Evolutionary conservation across 2,888 invertebrate species (phyloP).

Genomic region (Syritta pipiens): DNA sequence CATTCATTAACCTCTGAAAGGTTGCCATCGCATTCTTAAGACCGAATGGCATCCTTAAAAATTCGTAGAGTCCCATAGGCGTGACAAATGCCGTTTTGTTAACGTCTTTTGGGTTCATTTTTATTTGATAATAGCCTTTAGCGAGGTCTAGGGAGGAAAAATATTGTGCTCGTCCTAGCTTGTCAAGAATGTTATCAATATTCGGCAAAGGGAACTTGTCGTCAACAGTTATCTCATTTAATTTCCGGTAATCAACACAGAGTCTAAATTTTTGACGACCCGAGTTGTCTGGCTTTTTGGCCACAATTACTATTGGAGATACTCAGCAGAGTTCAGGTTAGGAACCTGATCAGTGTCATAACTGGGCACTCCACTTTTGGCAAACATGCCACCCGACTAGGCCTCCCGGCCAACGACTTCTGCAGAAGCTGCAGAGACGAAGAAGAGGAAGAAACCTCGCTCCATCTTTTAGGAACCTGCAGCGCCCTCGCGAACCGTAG

Average conservation of each 20-base stretch:
- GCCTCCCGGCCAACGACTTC: no score
- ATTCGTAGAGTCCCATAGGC: constrained; percentile 4
- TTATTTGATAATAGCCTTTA: constrained; percentile 14
- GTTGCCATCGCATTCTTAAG: constrained; percentile 9
- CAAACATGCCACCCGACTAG: no score
- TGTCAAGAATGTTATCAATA: constrained; percentile 18
- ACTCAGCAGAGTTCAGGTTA: background rate
- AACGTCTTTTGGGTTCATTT: constrained; percentile 2
- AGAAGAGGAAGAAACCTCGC: no score
- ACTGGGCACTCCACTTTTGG: no score
- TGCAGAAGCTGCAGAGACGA: no score
- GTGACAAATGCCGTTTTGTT: constrained; percentile 16
- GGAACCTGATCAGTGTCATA: no score
- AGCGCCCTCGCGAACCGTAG: no score
- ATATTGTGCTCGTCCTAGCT: constrained; percentile 28
- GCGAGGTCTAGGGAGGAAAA: constrained; percentile 7
- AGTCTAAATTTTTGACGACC: constrained; percentile 11
- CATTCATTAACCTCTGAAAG: constrained; percentile 18
- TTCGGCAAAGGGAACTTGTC: constrained; percentile 35
- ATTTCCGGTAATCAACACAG: constrained; percentile 23
- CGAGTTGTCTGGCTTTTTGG: constrained; percentile 17
- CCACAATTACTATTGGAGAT: constrained; percentile 26
- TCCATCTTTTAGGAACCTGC: no score
- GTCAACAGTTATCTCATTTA: constrained; percentile 30
- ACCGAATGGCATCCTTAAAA: constrained; percentile 9